Percentiles rank a stretch among this genome's conserved stretches.
Evolutionary conservation across 1,140 invertebrate species (phyloP).

Genomic region (Diorhabda sublineata): DNA sequence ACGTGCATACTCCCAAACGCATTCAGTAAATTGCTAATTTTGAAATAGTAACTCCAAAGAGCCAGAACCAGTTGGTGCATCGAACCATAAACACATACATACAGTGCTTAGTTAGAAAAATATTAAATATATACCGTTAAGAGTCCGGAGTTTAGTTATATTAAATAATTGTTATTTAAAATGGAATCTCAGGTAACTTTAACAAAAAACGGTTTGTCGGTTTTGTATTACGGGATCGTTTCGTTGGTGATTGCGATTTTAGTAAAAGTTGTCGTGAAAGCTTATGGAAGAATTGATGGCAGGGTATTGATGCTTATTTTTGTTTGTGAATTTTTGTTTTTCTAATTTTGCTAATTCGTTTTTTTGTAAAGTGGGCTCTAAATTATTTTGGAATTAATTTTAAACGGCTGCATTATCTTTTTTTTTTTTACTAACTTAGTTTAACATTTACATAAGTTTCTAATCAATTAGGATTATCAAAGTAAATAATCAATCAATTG

Average conservation of each 20-base stretch:
- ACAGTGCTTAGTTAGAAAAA: neutral
- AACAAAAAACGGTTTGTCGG: conserved; percentile 27
- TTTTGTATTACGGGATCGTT: conserved; percentile 27
- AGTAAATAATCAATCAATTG: no score
- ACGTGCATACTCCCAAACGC: conserved; percentile 23
- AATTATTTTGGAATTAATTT: neutral
- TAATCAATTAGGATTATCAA: no score
- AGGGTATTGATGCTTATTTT: conserved; percentile 23
- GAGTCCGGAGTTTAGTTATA: neutral
- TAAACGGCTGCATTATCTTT: no score
- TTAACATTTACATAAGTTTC: no score
- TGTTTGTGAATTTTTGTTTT: conserved; percentile 14
- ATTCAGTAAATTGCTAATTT: conserved; percentile 34
- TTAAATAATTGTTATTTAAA: neutral
- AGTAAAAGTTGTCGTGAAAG: conserved; percentile 33
- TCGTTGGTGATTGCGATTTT: conserved; percentile 34
- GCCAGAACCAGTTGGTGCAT: conserved; percentile 3
- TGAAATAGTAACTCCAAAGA: conserved; percentile 9
- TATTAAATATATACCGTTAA: neutral
- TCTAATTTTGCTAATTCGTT: neutral
- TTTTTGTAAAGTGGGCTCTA: neutral
- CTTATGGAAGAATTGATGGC: conserved; percentile 26
- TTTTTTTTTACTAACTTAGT: no score
- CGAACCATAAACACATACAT: conserved; percentile 9
- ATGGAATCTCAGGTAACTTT: conserved; percentile 34